phyloP scores from a whole-genome alignment of 2,888 invertebrate species.

The Mythimna lalbum region DNA sequence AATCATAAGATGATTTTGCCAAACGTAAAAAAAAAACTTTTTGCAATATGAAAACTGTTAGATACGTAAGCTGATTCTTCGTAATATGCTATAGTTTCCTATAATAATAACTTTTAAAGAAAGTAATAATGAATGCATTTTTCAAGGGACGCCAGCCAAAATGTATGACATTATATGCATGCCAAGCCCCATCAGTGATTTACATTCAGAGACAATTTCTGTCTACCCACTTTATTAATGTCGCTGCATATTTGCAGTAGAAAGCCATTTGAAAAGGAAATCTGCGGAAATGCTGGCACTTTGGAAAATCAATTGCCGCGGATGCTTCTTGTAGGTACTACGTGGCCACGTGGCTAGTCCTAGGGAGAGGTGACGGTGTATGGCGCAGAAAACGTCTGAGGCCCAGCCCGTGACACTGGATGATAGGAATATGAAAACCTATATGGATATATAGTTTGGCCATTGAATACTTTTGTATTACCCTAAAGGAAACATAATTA shows the following conservation, averaged over 20 bases:
- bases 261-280: constrained; percentile 56
- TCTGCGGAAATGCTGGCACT: constrained; percentile 43
- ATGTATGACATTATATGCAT: constrained; percentile 58
- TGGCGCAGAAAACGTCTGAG: too few species aligned
- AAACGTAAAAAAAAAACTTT: too few species aligned
- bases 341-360: too few species aligned
- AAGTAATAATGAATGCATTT: constrained; percentile 53
- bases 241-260: constrained; percentile 54
- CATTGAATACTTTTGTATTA: too few species aligned
- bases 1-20: too few species aligned
- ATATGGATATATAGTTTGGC: too few species aligned
- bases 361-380: too few species aligned
- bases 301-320: constrained; percentile 47
- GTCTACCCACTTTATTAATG: constrained; percentile 62
- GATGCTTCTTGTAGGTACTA: constrained; percentile 13
- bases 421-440: too few species aligned
- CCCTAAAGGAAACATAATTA: too few species aligned
- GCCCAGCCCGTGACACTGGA: too few species aligned
- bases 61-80: constrained; percentile 7
- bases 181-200: constrained; percentile 47
- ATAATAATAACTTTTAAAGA: constrained; percentile 45
- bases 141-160: constrained; percentile 50
- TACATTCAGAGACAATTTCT: constrained; percentile 58
- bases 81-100: constrained; percentile 32
- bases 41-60: constrained; percentile 22